A percentile compares a stretch with the other conserved stretches of the same genome.
phyloP scores from a whole-genome alignment of 1,140 invertebrate species.

The Sesamia nonagrioides region DNA sequence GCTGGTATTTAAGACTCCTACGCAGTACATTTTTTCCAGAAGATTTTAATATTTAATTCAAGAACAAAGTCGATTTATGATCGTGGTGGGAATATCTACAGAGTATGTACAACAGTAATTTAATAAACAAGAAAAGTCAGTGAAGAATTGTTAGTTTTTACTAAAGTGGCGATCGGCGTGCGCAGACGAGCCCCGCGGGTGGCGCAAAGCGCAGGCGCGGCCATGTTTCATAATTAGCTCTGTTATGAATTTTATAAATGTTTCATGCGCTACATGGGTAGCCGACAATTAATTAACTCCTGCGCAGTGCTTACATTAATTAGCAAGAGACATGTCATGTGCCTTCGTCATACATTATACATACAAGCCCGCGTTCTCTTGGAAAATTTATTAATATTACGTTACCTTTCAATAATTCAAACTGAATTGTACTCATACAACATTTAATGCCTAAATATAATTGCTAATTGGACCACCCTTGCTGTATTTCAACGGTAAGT shows the following conservation, averaged over 20 bases:
- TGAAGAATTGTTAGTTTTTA: constrained; percentile 74
- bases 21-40: constrained; percentile 36
- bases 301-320: constrained; percentile 81
- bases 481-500: constrained; percentile 55
- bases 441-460: constrained; percentile 60
- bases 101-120: constrained; percentile 50
- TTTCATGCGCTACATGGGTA: constrained; percentile 80
- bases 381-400: constrained; percentile 66
- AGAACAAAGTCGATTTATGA: constrained; percentile 71
- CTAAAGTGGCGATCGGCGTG: constrained; percentile 55
- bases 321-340: constrained; percentile 74
- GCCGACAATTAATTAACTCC: constrained; percentile 84
- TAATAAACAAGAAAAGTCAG: constrained; percentile 65
- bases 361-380: constrained; percentile 59
- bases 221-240: constrained; percentile 81
- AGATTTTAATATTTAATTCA: constrained; percentile 47
- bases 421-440: constrained; percentile 44
- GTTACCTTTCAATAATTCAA: constrained; percentile 61
- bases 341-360: constrained; percentile 73
- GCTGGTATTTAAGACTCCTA: neutral
- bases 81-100: constrained; percentile 65
- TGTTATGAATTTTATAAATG: constrained; percentile 87
- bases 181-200: constrained; percentile 74
- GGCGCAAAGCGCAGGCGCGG: constrained; percentile 71
- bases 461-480: constrained; percentile 68